These are phyloP conservation scores for Rhabdophis nuchalis DNA, from an alignment of 2,797 vertebrate species.

Conservation along the genomic window DNA sequence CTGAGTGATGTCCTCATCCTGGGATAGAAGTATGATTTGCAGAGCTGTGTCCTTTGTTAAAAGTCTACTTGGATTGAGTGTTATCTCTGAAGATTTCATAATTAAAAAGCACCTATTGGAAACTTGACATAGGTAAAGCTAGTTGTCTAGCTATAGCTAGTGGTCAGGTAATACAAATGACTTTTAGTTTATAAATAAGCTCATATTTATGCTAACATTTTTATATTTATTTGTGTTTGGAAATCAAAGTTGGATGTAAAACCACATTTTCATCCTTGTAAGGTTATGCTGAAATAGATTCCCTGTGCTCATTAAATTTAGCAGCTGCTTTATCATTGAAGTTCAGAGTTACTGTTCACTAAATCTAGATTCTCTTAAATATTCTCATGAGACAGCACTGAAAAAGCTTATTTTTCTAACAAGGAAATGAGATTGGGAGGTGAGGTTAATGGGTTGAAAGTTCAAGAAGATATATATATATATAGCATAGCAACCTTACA, in stretches of 20 bases:
- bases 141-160: neutral
- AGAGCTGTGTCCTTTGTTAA: neutral
- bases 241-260: neutral
- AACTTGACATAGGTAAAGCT: neutral
- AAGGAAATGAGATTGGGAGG: neutral
- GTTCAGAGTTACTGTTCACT: conserved; percentile 34
- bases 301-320: conserved; percentile 28
- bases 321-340: conserved; percentile 33
- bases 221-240: conserved; percentile 8
- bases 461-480: neutral
- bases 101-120: neutral
- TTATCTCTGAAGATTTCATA: neutral
- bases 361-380: conserved; percentile 41
- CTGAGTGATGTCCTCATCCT: neutral
- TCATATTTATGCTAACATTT: neutral
- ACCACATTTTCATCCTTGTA: conserved; percentile 32
- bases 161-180: neutral
- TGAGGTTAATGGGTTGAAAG: neutral
- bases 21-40: neutral
- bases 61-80: no score
- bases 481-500: neutral
- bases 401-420: neutral
- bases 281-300: neutral
- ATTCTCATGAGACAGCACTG: neutral
- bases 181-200: conserved; percentile 34